These are phyloP conservation scores for Syngnathus acus DNA, from an alignment of 2,797 vertebrate genomes.

Conservation along the genomic window DNA sequence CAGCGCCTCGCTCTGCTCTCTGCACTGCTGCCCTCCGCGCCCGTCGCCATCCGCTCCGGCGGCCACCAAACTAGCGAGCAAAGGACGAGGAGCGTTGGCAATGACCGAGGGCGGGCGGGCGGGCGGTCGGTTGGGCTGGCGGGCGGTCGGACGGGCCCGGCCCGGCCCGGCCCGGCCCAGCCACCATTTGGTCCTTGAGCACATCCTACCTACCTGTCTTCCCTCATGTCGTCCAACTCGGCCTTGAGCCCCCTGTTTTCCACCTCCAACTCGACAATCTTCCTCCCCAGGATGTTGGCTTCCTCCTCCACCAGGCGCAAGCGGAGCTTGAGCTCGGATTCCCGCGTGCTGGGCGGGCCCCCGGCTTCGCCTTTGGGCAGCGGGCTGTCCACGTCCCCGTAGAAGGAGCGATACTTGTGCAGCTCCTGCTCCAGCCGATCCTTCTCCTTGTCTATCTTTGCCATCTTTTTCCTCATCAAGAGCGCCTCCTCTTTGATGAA, in stretches of 20 bases:
- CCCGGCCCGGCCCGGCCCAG: too few relatives aligned
- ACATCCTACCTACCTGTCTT: slow-evolving; percentile 64
- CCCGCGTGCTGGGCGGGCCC: slow-evolving; percentile 90
- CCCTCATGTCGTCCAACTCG: slow-evolving; percentile 92
- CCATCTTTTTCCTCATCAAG: slow-evolving; percentile 98
- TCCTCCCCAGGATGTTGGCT: slow-evolving; percentile 94
- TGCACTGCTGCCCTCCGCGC: slow-evolving; percentile 75
- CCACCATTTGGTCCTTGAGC: background rate
- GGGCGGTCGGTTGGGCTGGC: too few relatives aligned
- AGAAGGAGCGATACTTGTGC: slow-evolving; percentile 94
- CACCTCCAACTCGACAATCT: slow-evolving; percentile 96
- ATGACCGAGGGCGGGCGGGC: too few relatives aligned
- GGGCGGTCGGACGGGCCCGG: too few relatives aligned
- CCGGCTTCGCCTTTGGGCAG: slow-evolving; percentile 95
- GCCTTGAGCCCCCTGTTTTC: slow-evolving; percentile 96
- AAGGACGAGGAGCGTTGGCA: background rate
- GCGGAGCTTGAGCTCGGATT: slow-evolving; percentile 93
- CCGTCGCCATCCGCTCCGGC: slow-evolving; percentile 62
- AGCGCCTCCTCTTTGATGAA: slow-evolving; percentile 95
- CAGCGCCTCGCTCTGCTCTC: slow-evolving; percentile 87
- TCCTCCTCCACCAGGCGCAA: slow-evolving; percentile 94
- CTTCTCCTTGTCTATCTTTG: slow-evolving; percentile 97
- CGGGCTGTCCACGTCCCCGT: slow-evolving; percentile 95
- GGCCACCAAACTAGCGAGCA: slow-evolving; percentile 70
- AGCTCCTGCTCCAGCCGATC: slow-evolving; percentile 93